Evolutionary conservation across 2,113 vertebrate species (phyloP), one percentile per base, ranked within the genome.

Genomic region (Catagonus wagneri): DNA sequence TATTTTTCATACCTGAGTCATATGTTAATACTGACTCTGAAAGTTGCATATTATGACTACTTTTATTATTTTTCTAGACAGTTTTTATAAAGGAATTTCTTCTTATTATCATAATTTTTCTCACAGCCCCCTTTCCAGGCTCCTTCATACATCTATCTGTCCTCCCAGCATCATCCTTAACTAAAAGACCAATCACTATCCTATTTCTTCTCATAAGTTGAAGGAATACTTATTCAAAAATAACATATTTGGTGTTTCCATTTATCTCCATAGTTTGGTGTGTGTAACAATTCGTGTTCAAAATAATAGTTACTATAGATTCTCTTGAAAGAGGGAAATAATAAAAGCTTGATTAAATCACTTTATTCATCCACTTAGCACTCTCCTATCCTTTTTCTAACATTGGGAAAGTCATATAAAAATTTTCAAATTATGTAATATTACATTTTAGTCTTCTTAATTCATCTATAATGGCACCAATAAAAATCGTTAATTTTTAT

Each of bases 151-250:
- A 93, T 54, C 79, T 61, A 34, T 95, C 83, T 60, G 1, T 80
- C 36, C 50, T 84, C 89, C 84, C 74, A 81, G 83, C 36, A 61
- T 44, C 60, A 87, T 79, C 60, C 60, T 95, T 85, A 39, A 58
- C 87, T 23, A 54, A 6, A 63, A 91, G 25, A 85, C 36, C 61
- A 90, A 34, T 84, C 86, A 93, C 19, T 76, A 39, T 71, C 39
- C 72, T 84, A 54, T 90, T 90, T 96, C n/a, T 29, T 96, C 68
- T n/a, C 58, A 61, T 44, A 79, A 89, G 44, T 88, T 65, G 85
- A 69, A 84, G 75, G 79, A 80, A 50, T 80, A n/a, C 19, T 27
- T 85, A 61, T 92, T 94, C 16, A 69, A 65, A 95, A 83, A 52
- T 5, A 96, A 32, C 6, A 75, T 3, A 32, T 19, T 84, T 36